Base-by-base conservation (phyloP, 2,888 invertebrate species). In the Plebejus argus region DNA sequence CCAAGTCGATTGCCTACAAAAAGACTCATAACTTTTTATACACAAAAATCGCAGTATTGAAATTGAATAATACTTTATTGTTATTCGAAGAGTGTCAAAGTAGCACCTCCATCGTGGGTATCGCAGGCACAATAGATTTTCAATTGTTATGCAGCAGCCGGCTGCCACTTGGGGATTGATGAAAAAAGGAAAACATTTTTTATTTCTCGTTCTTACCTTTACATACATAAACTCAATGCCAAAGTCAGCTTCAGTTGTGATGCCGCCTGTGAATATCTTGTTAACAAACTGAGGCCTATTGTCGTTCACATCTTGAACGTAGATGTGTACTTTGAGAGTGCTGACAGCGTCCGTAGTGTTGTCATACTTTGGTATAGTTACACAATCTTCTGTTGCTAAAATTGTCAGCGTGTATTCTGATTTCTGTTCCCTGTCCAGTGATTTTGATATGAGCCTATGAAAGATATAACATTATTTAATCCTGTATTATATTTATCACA, bases 231-330 rank as follows among this genome's bases (percentile, higher is more conserved):
- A 97, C 84, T 96, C 96, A 0, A 97, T 96, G 0, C 98, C 99
- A 88, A 98, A 99, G 87, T 98, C 97, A 0, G 98, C 98, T 81
- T 97, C 98, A 0, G 99, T 98, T 18, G 99, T 98, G 1, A 99
- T 97, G 1, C 99, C 99, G 0, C 99, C 98, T 0, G 99, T 99
- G 86, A 99, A 98, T 79, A 98, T 95, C 81, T 96, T 95, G 79
- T 96, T 96, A 3, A 95, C 91, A 86, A 99, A 99, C 84, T 94
- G 95, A 0, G 99, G 99, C 0, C 97, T 95, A 89, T 99, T 99
- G 85, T 99, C 99, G 85, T 99, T 99, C 1, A 98, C 95, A 85
- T 99, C 99, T 70, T 95, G 90, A 0, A 99, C 97, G 78, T 94
- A 94, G 0, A 98, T 92, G 12, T 95, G 88, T 0, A 98, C 95